Evolutionary conservation across 2,113 vertebrate genomes (phyloP), one percentile per base, ranked within the genome.

Genomic region (Bagarius yarrelli): DNA sequence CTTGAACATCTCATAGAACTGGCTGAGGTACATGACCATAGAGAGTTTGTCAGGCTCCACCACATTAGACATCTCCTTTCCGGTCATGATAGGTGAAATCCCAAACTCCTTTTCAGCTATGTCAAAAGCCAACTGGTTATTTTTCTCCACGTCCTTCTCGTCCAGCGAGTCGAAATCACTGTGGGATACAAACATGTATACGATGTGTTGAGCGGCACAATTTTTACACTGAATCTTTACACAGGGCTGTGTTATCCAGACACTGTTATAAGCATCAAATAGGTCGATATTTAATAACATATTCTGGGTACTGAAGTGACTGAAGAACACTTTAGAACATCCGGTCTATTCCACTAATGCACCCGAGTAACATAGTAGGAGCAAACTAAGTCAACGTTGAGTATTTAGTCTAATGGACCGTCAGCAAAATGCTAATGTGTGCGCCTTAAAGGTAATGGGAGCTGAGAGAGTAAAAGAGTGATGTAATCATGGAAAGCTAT

Each of bases 1-100:
- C 91, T 93, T 97, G 89, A 99, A 99, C 97, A 99, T 98, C 93
- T 99, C 97, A 2, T 98, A 99, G 92, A 99, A 98, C 93, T 99
- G 98, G 16, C 95, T 98, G 91, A 99, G 96, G 92, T 99, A 99
- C 96, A 99, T 96, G 89, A 99, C 98, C 98, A 99, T 99, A 0
- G 96, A 98, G 27, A 99, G 93, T 50, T 98, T 98, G 91, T 99
- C 98, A 2, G 98, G 98, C 84, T 98, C 97, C 6, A 94, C 95
- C 0, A 99, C 97, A 1, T 93, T 94, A 13, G 96, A 95, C 97
- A 99, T 98, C 86, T 99, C 97, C 88, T 96, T 98, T 88, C 97
- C 97, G 2, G 97, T 98, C 96, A 99, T 98, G 88, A 98, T 98
- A 66, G 98, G 98, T 57, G 94, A 97, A 83, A 99, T 98, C 86